Evolutionary conservation across 2,113 vertebrate genomes (phyloP).

Genomic region (Jaculus jaculus): DNA sequence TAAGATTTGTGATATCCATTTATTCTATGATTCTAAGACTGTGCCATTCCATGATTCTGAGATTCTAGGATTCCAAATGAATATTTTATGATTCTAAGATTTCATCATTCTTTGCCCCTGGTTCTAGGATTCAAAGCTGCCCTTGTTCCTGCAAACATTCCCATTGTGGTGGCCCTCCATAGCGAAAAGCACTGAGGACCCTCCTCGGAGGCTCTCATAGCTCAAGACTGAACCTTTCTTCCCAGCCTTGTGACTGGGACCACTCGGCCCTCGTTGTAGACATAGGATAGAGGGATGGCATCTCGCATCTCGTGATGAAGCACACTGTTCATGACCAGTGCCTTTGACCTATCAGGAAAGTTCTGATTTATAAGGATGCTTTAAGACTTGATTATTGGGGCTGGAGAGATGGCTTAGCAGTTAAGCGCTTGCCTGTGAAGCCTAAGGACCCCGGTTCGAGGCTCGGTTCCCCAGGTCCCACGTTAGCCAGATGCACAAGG

Average conservation of each 20-base stretch:
- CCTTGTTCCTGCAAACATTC: not conserved
- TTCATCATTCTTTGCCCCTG: not conserved
- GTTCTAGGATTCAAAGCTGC: not conserved
- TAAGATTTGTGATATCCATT: constrained; percentile 9
- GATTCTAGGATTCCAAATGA: constrained; percentile 1
- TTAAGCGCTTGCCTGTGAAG: too few species aligned
- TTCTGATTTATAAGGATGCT: not conserved
- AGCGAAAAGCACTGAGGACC: not conserved
- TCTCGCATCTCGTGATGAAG: not conserved
- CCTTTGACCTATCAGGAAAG: not conserved
- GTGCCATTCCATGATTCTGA: not conserved
- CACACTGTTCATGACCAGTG: not conserved
- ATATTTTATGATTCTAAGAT: not conserved
- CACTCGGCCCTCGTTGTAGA: not conserved
- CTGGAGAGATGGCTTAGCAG: too few species aligned
- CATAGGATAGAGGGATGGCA: not conserved
- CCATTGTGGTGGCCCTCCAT: not conserved
- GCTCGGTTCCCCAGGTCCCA: too few species aligned
- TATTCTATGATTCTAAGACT: constrained; percentile 2
- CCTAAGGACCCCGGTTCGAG: too few species aligned
- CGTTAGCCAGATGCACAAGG: too few species aligned
- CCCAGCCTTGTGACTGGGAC: not conserved
- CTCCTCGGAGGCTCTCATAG: not conserved
- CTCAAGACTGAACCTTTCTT: not conserved
- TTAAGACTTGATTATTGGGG: not conserved